phyloP scores from a whole-genome alignment of 2,797 vertebrate species.

The Clamator glandarius region DNA sequence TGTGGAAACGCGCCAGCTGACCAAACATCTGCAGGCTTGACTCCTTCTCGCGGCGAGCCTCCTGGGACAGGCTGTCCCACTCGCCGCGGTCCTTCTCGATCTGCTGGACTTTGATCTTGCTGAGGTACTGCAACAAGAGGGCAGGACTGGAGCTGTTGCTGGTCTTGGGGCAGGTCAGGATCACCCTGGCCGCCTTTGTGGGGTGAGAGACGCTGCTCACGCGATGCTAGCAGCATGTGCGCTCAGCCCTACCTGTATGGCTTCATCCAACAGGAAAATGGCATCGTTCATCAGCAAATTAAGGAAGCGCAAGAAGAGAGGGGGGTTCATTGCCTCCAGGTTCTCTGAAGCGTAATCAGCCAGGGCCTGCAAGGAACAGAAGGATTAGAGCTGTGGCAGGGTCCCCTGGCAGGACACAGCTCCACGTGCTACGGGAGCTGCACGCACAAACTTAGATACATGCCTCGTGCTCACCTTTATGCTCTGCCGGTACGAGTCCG shows the following conservation, averaged over 20 bases:
- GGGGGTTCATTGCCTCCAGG: slow-evolving; percentile 96
- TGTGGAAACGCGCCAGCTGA: slow-evolving; percentile 97
- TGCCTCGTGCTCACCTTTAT: slow-evolving; percentile 84
- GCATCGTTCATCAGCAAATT: slow-evolving; percentile 98
- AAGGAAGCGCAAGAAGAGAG: slow-evolving; percentile 94
- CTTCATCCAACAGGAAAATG: slow-evolving; percentile 95
- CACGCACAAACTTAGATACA: fast-evolving
- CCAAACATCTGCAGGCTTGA: slow-evolving; percentile 97
- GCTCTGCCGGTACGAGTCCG: slow-evolving; percentile 89
- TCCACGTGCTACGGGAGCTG: fast-evolving
- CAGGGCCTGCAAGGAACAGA: slow-evolving; percentile 79
- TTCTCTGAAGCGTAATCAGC: slow-evolving; percentile 95
- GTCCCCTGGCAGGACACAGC: fast-evolving
- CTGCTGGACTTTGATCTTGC: slow-evolving; percentile 98
- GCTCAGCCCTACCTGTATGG: slow-evolving; percentile 90
- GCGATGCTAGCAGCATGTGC: fast-evolving
- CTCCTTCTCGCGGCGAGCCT: slow-evolving; percentile 93
- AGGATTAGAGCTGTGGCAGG: neutral
- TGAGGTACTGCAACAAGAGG: slow-evolving; percentile 87
- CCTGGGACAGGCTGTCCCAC: slow-evolving; percentile 89
- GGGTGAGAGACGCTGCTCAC: fast-evolving
- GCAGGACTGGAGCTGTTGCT: neutral
- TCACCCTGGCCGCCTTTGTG: fast-evolving
- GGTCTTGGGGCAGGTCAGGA: too few relatives aligned
- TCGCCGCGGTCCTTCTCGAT: slow-evolving; percentile 94